A percentile compares a stretch with the other conserved stretches of the same genome.
Conservation (phyloP, 1,140 invertebrate genomes). For the Hirudo medicinalis region DNA sequence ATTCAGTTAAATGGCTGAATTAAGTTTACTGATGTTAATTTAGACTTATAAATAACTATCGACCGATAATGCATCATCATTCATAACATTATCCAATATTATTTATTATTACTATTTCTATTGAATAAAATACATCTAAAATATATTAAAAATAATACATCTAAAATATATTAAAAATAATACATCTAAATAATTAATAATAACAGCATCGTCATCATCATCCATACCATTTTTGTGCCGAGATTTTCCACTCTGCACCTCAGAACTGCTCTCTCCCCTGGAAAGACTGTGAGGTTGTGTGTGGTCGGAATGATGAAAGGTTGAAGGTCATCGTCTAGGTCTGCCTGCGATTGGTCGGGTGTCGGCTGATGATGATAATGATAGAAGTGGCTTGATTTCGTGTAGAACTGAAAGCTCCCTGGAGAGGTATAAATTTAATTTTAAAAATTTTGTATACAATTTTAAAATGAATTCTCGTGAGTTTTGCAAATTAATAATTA, state of each 20-base stretch:
- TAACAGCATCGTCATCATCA: neutral
- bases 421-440: no score
- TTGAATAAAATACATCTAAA: neutral
- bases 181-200: neutral
- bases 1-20: neutral
- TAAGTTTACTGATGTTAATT: no score
- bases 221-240: slow-evolving; percentile 36
- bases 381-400: no score
- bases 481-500: no score
- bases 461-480: no score
- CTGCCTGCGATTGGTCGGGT: no score
- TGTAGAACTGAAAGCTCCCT: no score
- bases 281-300: slow-evolving; percentile 7
- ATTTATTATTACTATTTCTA: neutral
- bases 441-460: no score
- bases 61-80: neutral
- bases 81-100: neutral
- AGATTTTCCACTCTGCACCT: slow-evolving; percentile 11
- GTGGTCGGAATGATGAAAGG: neutral
- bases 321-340: no score
- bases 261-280: slow-evolving; percentile 4
- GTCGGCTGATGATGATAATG: no score
- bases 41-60: no score
- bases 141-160: slow-evolving; percentile 10
- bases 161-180: no score